phyloP scores from a whole-genome alignment of 2,797 vertebrate species.

The Nyctalus aviator region DNA sequence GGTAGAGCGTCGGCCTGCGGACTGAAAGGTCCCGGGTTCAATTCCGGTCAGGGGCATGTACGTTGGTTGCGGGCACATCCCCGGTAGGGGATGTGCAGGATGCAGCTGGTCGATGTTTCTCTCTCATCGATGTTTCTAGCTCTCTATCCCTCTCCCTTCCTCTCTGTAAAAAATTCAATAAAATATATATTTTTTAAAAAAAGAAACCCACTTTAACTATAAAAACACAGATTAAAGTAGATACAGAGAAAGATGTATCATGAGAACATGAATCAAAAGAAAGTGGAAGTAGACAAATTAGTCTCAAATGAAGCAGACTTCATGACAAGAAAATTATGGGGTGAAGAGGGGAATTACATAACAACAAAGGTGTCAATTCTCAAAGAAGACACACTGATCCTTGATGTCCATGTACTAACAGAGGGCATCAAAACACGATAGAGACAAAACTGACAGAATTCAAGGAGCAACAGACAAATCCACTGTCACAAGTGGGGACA shows the following conservation, averaged over 20 bases:
- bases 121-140: no score
- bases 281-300: no score
- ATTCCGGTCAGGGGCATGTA: no score
- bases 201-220: neutral
- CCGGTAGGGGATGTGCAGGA: no score
- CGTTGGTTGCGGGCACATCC: no score
- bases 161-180: no score
- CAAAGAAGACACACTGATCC: neutral
- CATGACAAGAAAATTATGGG: neutral
- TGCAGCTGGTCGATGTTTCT: no score
- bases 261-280: accelerated
- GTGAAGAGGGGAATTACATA: no score
- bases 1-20: no score
- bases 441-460: neutral
- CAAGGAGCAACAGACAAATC: neutral
- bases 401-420: neutral
- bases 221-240: neutral
- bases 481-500: neutral
- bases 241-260: accelerated
- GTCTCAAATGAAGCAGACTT: neutral
- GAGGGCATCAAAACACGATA: neutral
- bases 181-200: no score
- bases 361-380: neutral
- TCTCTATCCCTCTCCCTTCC: no score
- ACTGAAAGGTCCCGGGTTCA: no score